Conservation (phyloP, 2,888 invertebrate genomes). For the Vannuccia rotundouncinata region DNA sequence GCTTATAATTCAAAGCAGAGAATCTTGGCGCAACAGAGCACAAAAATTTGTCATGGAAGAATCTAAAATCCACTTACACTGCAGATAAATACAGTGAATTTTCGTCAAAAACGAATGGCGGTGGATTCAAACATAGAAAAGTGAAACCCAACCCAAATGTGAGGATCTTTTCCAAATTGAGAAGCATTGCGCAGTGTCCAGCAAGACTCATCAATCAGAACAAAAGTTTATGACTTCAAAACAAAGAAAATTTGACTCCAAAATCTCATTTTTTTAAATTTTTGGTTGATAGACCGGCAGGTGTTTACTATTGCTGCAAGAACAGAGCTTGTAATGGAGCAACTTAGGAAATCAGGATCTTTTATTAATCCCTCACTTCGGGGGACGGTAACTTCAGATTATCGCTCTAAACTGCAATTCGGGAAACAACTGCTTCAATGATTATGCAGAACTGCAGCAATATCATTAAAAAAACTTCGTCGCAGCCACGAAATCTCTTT, state of each 20-base stretch:
- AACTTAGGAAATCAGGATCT: not conserved
- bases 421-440: too few relatives aligned
- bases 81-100: not conserved
- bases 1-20: too few relatives aligned
- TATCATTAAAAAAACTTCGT: too few relatives aligned
- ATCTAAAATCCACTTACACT: too few relatives aligned
- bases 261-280: not conserved
- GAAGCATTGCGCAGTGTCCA: not conserved
- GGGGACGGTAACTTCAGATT: not conserved
- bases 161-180: not conserved
- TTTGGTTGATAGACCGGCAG: not conserved
- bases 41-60: too few relatives aligned
- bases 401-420: too few relatives aligned
- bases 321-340: not conserved
- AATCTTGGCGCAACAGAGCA: too few relatives aligned
- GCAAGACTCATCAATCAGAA: not conserved
- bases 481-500: too few relatives aligned
- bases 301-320: not conserved
- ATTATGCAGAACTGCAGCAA: too few relatives aligned
- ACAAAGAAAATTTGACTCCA: not conserved
- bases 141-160: not conserved
- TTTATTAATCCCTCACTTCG: not conserved
- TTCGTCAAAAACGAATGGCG: not conserved
- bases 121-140: not conserved
- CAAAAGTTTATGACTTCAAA: not conserved